These are phyloP conservation scores for Ornithoptera priamus DNA, from an alignment of 2,888 invertebrate species.

Conservation along the genomic window DNA sequence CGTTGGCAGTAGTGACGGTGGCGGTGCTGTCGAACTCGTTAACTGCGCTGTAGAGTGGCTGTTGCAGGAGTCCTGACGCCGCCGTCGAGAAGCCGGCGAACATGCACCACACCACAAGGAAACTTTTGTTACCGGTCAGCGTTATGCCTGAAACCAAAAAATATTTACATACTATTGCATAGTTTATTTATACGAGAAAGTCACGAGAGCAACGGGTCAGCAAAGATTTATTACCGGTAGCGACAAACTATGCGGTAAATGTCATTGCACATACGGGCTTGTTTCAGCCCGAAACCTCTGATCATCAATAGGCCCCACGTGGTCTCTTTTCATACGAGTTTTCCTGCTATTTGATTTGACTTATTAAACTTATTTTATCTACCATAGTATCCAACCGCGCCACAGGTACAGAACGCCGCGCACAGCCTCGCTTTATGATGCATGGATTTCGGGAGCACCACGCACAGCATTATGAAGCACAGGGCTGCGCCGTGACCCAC, in stretches of 20 bases:
- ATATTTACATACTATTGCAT: constrained; percentile 10
- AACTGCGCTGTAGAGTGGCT: constrained; percentile 64
- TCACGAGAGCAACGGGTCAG: too few relatives aligned
- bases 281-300: too few relatives aligned
- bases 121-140: constrained; percentile 55
- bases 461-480: constrained; percentile 67
- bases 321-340: too few relatives aligned
- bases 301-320: too few relatives aligned
- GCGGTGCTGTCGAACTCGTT: constrained; percentile 73
- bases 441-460: constrained; percentile 64
- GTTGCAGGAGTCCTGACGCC: constrained; percentile 61
- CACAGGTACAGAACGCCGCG: constrained; percentile 69
- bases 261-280: too few relatives aligned
- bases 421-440: constrained; percentile 66
- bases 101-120: constrained; percentile 70
- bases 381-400: constrained; percentile 80
- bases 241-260: too few relatives aligned
- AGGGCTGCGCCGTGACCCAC: constrained; percentile 64
- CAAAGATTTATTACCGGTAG: too few relatives aligned
- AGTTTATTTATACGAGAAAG: too few relatives aligned
- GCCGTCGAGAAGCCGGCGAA: constrained; percentile 66
- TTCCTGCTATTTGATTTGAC: too few relatives aligned
- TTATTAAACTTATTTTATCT: constrained; percentile 33
- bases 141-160: constrained; percentile 58
- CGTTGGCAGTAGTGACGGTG: constrained; percentile 66